These are phyloP conservation scores for Enteromius paludinosus DNA, from an alignment of 2,797 vertebrate genomes.

Conservation along the genomic window DNA sequence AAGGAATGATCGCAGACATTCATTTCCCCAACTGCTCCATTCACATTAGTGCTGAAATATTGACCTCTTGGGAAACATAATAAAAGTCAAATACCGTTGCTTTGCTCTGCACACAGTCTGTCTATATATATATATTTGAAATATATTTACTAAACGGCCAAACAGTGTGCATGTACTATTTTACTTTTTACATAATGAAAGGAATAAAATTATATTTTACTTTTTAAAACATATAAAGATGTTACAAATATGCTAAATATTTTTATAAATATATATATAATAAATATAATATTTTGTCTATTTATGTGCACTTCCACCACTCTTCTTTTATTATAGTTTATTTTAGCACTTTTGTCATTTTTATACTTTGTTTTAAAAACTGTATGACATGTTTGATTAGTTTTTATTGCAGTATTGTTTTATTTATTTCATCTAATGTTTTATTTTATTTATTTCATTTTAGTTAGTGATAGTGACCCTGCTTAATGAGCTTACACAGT, in stretches of 20 bases:
- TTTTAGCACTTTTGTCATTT: not conserved
- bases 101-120: not conserved
- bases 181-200: not conserved
- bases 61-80: slow-evolving; percentile 28
- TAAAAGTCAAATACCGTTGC: not conserved
- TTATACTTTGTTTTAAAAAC: not conserved
- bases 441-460: not conserved
- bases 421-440: not conserved
- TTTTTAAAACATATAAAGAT: not conserved
- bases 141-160: not conserved
- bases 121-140: not conserved
- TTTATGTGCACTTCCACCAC: not conserved
- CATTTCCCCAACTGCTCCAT: slow-evolving; percentile 16
- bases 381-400: not conserved
- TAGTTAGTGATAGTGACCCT: not conserved
- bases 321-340: not conserved
- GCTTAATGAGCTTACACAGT: not conserved
- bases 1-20: not conserved
- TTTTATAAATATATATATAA: too few species aligned
- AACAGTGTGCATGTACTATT: not conserved
- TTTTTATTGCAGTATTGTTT: not conserved
- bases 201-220: not conserved
- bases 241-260: not conserved
- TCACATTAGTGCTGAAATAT: slow-evolving; percentile 37
- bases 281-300: too few species aligned